These are phyloP conservation scores for Sebastiscus albofasciatus DNA, from an alignment of 2,797 vertebrate genomes.

Conservation along the genomic window DNA sequence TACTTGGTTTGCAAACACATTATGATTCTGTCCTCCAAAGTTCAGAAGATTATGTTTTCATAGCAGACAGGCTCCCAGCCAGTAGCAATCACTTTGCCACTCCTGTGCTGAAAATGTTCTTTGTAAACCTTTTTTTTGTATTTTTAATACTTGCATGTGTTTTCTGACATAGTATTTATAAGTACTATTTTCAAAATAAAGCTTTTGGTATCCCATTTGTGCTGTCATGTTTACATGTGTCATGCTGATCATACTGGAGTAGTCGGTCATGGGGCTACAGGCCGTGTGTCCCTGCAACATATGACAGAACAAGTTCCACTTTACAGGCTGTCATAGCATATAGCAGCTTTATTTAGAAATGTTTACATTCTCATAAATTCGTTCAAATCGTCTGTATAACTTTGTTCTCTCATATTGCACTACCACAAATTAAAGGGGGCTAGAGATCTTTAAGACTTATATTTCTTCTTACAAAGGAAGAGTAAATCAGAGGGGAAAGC, in stretches of 20 bases:
- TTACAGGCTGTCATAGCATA: slow-evolving; percentile 57
- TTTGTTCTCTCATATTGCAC: slow-evolving; percentile 75
- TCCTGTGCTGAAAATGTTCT: slow-evolving; percentile 57
- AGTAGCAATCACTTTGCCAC: slow-evolving; percentile 56
- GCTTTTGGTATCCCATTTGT: slow-evolving; percentile 69
- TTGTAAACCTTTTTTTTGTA: slow-evolving; percentile 76
- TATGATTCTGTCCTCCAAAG: slow-evolving; percentile 8
- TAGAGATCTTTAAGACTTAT: slow-evolving; percentile 44
- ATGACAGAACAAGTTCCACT: slow-evolving; percentile 42
- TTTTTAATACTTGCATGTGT: slow-evolving; percentile 77
- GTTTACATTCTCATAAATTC: slow-evolving; percentile 85
- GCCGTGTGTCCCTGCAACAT: neutral
- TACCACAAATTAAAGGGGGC: slow-evolving; percentile 70
- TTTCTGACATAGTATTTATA: slow-evolving; percentile 81
- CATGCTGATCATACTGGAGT: neutral
- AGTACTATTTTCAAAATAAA: slow-evolving; percentile 81
- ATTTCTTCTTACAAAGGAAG: slow-evolving; percentile 40
- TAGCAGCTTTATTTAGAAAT: slow-evolving; percentile 88
- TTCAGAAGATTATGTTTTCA: slow-evolving; percentile 17
- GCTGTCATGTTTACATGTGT: neutral
- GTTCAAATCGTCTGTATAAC: slow-evolving; percentile 65
- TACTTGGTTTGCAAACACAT: slow-evolving; percentile 23
- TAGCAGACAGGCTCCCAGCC: slow-evolving; percentile 19
- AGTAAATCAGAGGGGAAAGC: slow-evolving; percentile 26
- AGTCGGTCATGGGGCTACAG: no score